Conservation (phyloP, 2,113 vertebrate species). For the Oreochromis spilurus region DNA sequence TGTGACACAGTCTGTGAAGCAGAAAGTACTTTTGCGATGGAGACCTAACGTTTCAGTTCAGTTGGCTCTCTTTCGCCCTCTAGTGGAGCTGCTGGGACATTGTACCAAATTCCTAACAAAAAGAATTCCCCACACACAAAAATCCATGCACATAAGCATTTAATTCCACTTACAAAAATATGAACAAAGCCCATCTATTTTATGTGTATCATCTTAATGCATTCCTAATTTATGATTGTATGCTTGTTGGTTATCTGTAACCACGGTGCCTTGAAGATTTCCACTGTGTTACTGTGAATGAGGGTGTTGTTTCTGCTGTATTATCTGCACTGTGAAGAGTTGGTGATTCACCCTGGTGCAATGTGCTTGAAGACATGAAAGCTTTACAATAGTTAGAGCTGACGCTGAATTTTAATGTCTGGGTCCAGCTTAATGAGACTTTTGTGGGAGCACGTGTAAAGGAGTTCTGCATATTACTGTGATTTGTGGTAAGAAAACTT, state of each 20-base stretch:
- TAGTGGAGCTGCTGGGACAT: slow-evolving; percentile 41
- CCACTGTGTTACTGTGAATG: slow-evolving; percentile 55
- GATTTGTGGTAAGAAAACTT: background rate
- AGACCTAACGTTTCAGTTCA: background rate
- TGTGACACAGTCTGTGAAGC: background rate
- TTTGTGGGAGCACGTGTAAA: background rate
- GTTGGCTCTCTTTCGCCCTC: slow-evolving; percentile 32
- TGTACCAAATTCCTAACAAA: slow-evolving; percentile 6
- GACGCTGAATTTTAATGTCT: background rate
- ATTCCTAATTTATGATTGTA: slow-evolving; percentile 3
- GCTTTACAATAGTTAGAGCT: background rate
- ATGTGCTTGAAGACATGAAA: slow-evolving; percentile 17
- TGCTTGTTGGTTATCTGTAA: background rate
- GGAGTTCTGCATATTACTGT: background rate
- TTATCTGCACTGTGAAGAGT: slow-evolving; percentile 50
- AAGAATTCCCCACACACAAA: background rate
- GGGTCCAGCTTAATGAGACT: background rate
- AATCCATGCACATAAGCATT: background rate
- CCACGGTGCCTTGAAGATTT: slow-evolving; percentile 1
- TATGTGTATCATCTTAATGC: background rate
- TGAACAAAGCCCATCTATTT: background rate
- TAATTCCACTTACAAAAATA: background rate
- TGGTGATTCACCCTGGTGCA: slow-evolving; percentile 46
- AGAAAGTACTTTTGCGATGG: background rate
- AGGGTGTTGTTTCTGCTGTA: slow-evolving; percentile 34